These are phyloP conservation scores for Conchocele bisecta DNA, from an alignment of 2,888 invertebrate genomes.

Conservation along the genomic window DNA sequence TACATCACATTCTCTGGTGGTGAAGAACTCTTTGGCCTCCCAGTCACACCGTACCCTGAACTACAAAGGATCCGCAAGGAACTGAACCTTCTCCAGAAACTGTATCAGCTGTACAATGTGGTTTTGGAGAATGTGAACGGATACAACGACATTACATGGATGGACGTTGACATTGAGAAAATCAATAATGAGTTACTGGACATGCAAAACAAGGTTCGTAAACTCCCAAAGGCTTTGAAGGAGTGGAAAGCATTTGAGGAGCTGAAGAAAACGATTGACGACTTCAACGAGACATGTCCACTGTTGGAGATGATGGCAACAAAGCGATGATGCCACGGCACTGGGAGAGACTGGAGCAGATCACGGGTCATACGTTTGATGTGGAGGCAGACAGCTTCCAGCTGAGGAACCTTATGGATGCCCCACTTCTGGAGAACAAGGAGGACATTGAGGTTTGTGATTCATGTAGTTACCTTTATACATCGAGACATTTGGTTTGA, in stretches of 20 bases:
- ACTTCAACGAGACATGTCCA: constrained; percentile 99
- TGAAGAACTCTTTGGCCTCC: constrained; percentile 97
- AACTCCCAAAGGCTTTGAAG: constrained; percentile 93
- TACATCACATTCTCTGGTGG: constrained; percentile 96
- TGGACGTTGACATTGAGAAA: constrained; percentile 97
- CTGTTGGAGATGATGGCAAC: constrained; percentile 96
- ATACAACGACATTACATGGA: constrained; percentile 98
- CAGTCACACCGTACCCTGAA: constrained; percentile 96
- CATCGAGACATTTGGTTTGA: too few relatives aligned
- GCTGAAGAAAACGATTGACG: constrained; percentile 97
- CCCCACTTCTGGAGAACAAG: constrained; percentile 94
- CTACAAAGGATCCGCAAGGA: constrained; percentile 96
- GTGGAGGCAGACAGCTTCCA: constrained; percentile 97
- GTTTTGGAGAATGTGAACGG: constrained; percentile 97
- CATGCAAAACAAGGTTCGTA: constrained; percentile 96
- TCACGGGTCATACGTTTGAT: constrained; percentile 94
- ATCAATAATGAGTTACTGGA: constrained; percentile 98
- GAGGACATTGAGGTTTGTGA: constrained; percentile 96
- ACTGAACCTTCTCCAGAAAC: constrained; percentile 95
- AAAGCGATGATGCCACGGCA: constrained; percentile 98
- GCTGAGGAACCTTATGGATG: constrained; percentile 96
- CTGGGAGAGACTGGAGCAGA: constrained; percentile 97
- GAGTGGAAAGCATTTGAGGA: constrained; percentile 99
- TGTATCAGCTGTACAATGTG: constrained; percentile 97
- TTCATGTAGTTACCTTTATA: too few relatives aligned